Evolutionary conservation across 2,113 vertebrate species (phyloP), one percentile per base, ranked within the genome.

Genomic region (Chloropsis hardwickii): DNA sequence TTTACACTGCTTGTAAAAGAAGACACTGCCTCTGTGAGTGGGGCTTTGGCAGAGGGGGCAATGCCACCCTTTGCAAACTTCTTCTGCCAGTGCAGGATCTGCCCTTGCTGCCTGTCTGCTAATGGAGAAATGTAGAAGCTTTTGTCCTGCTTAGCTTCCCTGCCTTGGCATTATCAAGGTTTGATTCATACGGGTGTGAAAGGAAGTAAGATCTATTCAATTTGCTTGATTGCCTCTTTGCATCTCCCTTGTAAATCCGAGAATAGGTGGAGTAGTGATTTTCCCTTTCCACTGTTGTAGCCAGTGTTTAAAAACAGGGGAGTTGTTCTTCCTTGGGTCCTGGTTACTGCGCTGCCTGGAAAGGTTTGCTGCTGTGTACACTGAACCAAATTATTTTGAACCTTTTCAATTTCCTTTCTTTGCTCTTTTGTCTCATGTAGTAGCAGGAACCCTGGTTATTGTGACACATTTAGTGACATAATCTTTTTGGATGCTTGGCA

Each of bases 161-260:
- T 90, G 22, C 56, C 62, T 42, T 1, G 19, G 39, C 71, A 33
- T 80, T 85, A 73, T 40, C 24, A 6, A 82, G 71, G 58, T 79
- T 91, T 94, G 74, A 95, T 95, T 90, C 79, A 90, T 71, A 61
- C 0, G 92, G 94, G 85, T 84, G 93, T 86, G 93, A 92, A 88
- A 92, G 90, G 94, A 97, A 95, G 60, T 40, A 44, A 88, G 44
- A 57, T 50, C 67, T 86, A 10, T 90, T 90, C 40, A 29, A 37
- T 74, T 84, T 87, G 72, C 72, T 78, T 78, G 65, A 73, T 88
- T 77, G 61, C 76, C 67, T 70, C 53, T 27, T 81, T 74, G 64
- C n/a, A 60, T 53, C 60, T 90, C 67, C 40, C 80, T 92, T 83
- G 85, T 60, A 96, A 83, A 88, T 37, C 39, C 4, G 47, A 86